Percentiles rank a stretch among this genome's conserved stretches.
phyloP scores from a whole-genome alignment of 2,888 invertebrate genomes.

The Prosopocoilus inquinatus region DNA sequence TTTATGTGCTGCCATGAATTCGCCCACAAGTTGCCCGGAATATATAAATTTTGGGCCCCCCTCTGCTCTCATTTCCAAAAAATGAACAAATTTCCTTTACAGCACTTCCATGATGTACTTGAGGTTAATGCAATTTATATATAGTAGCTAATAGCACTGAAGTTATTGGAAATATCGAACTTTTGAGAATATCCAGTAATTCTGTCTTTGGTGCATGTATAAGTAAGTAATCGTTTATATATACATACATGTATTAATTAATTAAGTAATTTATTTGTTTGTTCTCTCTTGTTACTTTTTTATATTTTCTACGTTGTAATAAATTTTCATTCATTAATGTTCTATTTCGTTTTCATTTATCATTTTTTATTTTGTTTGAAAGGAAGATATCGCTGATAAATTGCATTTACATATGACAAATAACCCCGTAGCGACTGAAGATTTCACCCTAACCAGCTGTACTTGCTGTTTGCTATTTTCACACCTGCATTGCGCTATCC shows the following conservation, averaged over 20 bases:
- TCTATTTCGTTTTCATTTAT: background rate
- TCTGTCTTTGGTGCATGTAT: conserved; percentile 2
- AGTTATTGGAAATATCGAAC: background rate
- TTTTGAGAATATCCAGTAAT: conserved; percentile 4
- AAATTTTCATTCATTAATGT: conserved; percentile 32
- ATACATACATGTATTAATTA: conserved; percentile 28
- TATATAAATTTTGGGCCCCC: conserved; percentile 16
- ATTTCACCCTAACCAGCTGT: no score
- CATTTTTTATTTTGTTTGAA: no score
- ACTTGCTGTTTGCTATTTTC: no score
- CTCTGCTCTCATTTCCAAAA: no score
- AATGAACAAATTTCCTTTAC: no score
- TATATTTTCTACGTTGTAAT: conserved; percentile 35
- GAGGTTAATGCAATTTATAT: no score
- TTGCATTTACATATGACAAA: no score
- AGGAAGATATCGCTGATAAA: no score
- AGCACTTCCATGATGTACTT: no score
- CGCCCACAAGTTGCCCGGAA: conserved; percentile 9
- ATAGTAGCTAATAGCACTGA: no score
- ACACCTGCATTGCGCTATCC: no score
- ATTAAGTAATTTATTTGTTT: conserved; percentile 32
- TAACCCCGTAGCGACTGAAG: no score
- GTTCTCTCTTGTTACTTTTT: conserved; percentile 29
- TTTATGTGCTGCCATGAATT: background rate
- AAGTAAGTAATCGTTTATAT: conserved; percentile 9